phyloP scores from a whole-genome alignment of 2,888 invertebrate species.

The Tridacna gigas region DNA sequence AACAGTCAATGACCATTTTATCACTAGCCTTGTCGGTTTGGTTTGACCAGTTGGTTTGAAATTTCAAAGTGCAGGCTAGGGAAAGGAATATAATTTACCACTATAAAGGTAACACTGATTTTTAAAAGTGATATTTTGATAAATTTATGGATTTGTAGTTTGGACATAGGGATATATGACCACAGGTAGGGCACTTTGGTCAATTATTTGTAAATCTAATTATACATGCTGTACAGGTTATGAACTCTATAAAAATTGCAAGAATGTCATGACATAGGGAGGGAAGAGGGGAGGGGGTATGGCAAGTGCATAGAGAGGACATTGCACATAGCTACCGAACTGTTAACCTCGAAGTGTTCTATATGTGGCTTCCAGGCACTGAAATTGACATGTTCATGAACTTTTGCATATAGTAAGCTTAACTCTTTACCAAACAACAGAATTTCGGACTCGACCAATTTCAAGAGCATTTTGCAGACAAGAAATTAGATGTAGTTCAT shows the following conservation, averaged over 20 bases:
- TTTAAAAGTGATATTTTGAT: not conserved
- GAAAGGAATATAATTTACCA: not conserved
- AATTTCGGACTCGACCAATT: no score
- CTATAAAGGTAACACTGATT: not conserved
- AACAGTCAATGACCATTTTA: slow-evolving; percentile 17
- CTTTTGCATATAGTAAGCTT: no score
- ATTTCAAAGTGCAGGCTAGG: not conserved
- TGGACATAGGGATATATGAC: no score
- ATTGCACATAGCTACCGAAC: not conserved
- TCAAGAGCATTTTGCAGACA: no score
- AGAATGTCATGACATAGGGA: not conserved
- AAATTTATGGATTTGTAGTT: no score
- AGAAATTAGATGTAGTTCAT: no score
- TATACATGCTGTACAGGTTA: not conserved
- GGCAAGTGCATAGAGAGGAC: not conserved
- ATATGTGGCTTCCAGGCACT: no score
- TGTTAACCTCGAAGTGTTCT: no score
- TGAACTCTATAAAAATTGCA: not conserved
- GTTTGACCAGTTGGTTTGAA: slow-evolving; percentile 11
- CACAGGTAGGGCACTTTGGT: no score
- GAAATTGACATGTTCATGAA: no score
- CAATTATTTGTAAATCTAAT: no score
- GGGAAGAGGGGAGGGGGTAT: not conserved
- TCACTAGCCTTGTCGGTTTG: slow-evolving; percentile 15
- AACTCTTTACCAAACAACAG: no score